Base-by-base conservation (phyloP, 35 echinoderm and acorn worm species). In the Heliocidaris erythrogramma region DNA sequence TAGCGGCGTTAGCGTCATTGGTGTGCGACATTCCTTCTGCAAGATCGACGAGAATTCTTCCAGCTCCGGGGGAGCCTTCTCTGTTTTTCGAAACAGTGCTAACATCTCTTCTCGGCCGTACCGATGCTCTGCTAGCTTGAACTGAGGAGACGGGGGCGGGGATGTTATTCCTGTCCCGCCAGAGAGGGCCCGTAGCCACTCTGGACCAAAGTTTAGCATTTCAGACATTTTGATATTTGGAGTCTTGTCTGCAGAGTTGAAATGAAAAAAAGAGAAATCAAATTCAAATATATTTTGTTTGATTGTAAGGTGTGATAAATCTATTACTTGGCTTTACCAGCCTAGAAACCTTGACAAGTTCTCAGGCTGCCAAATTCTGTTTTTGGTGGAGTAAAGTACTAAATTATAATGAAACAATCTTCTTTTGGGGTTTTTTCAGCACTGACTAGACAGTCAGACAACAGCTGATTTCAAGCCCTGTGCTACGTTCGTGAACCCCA, bases 81-180 rank as follows among this genome's bases (percentile, higher is more conserved):
- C 95, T 93, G 95, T 95, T 87, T 97, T 97, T 30, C 95, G 71
- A 59, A 96, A 99, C 94, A 99, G 94, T 9, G 98, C 98, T 71
- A 96, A 85, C 96, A 97, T 97, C 94, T 99, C 98, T 60, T 99
- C 98, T 30, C 97, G 85, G 10, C 98, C 98, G 49, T 99, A 99
- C 59, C 98, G 97, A 89, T 97, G 97, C 92, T 99, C 98, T 49
- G 98, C 98, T 10, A 99, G 95, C 85, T 99, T 99, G 94, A 97
- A 99, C 95, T 99, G 98, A 30, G 93, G 78, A 6, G 89, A 49
- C 7, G 96, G 85, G 14, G 94, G 88, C 4, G 95, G 84, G 47
- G 93, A 85, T 18, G 59, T 93, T 56, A 88, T 93, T 32, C 93
- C 91, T 31, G 96, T 96, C 31, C 98, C 98, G 49, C 94, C 60